These are phyloP conservation scores for Vespertilio murinus DNA, from an alignment of 2,797 vertebrate species.

Conservation along the genomic window DNA sequence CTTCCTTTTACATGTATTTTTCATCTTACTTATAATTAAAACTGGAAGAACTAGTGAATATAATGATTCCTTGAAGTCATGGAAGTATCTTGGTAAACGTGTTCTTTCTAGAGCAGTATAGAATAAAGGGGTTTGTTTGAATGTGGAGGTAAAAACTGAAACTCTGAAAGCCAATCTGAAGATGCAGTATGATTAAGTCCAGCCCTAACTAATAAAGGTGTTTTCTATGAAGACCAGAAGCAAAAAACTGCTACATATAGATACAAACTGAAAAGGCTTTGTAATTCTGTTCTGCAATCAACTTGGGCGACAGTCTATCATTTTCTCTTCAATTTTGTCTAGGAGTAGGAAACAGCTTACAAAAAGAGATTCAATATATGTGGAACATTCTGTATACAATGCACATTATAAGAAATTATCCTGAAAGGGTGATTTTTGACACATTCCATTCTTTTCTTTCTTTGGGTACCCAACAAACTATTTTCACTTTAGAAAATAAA, in stretches of 20 bases:
- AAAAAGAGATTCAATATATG: neutral
- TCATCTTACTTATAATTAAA: conserved; percentile 39
- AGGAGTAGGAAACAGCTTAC: neutral
- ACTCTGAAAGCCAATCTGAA: neutral
- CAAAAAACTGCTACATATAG: neutral
- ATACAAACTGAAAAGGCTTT: neutral
- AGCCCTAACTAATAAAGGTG: neutral
- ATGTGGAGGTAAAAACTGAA: neutral
- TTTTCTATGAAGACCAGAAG: neutral
- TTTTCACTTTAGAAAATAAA: conserved; percentile 11
- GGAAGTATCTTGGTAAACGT: neutral
- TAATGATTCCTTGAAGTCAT: neutral
- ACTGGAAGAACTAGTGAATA: neutral
- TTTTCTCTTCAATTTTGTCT: neutral
- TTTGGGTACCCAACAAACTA: neutral
- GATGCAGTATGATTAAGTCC: neutral
- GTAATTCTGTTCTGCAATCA: neutral
- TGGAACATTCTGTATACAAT: neutral
- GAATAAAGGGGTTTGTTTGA: neutral
- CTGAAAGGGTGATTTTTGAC: neutral
- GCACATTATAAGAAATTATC: neutral
- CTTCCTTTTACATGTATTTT: neutral
- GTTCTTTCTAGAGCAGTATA: conserved; percentile 13
- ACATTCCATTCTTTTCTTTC: neutral
- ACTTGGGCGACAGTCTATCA: neutral